Percentiles rank a stretch among this genome's conserved stretches.
Evolutionary conservation across 2,888 invertebrate species (phyloP).

Genomic region (Cheilosia grossa): DNA sequence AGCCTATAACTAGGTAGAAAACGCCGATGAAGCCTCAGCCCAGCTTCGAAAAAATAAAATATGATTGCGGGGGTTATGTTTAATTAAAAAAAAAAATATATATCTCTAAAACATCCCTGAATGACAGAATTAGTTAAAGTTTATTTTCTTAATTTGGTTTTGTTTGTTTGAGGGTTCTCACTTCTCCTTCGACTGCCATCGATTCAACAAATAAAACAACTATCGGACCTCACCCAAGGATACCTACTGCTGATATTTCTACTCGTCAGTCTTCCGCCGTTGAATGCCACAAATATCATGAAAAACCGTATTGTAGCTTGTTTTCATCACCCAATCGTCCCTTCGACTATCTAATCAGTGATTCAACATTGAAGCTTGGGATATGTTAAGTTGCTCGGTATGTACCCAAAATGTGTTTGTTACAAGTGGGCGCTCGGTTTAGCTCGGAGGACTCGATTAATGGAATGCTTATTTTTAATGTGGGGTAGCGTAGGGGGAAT

Average conservation of each 20-base stretch:
- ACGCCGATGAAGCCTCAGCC: too few species aligned
- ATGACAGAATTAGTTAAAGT: slow-evolving; percentile 24
- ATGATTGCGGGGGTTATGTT: too few species aligned
- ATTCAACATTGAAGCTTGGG: slow-evolving; percentile 45
- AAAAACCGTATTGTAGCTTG: slow-evolving; percentile 35
- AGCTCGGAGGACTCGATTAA: slow-evolving; percentile 31
- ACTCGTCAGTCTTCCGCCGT: slow-evolving; percentile 44
- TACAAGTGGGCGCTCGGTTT: slow-evolving; percentile 8
- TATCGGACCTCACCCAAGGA: background rate
- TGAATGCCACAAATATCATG: slow-evolving; percentile 38
- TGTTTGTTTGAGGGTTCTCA: background rate
- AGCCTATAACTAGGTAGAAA: too few species aligned
- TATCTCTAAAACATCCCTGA: slow-evolving; percentile 14
- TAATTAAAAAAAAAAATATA: too few species aligned
- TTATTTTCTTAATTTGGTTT: slow-evolving; percentile 2
- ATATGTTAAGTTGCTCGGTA: slow-evolving; percentile 20
- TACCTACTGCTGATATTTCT: background rate
- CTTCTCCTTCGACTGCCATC: slow-evolving; percentile 30
- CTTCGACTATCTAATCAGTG: slow-evolving; percentile 44
- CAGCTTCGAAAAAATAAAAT: too few species aligned
- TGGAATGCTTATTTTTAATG: slow-evolving; percentile 36
- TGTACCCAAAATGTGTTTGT: background rate
- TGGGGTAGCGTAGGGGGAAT: background rate
- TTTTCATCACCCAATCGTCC: slow-evolving; percentile 29
- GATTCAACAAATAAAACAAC: slow-evolving; percentile 44